Percentiles rank a stretch among this genome's conserved stretches.
These are phyloP conservation scores for Lota lota DNA, from an alignment of 2,113 vertebrate species.

Conservation along the genomic window DNA sequence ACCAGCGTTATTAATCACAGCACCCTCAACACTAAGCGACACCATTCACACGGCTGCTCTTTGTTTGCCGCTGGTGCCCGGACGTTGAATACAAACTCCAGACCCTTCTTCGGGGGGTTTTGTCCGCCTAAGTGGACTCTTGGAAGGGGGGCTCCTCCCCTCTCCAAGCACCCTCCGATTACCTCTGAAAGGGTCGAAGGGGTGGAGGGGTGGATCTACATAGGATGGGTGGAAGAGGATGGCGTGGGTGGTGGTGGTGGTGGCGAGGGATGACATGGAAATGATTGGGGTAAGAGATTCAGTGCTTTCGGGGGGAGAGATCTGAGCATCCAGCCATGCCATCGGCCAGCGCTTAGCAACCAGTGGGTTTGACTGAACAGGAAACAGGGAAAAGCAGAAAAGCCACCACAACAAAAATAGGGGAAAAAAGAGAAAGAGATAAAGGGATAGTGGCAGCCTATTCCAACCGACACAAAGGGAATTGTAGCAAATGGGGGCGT, in stretches of 20 bases:
- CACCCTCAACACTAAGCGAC: conserved; percentile 80
- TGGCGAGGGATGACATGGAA: conserved; percentile 46
- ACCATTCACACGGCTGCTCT: conserved; percentile 79
- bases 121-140: conserved; percentile 85
- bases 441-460: conserved; percentile 16
- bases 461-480: conserved; percentile 28
- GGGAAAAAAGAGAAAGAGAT: conserved; percentile 16
- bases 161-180: conserved; percentile 75
- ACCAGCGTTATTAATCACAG: conserved; percentile 84
- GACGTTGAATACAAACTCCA: conserved; percentile 79
- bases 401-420: conserved; percentile 2
- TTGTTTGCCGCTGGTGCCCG: conserved; percentile 74
- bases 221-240: conserved; percentile 17
- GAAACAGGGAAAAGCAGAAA: conserved; percentile 47
- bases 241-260: conserved; percentile 10
- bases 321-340: conserved; percentile 61
- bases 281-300: conserved; percentile 80
- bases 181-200: conserved; percentile 74
- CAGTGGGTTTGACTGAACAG: conserved; percentile 66
- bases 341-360: conserved; percentile 76
- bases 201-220: conserved; percentile 36
- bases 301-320: conserved; percentile 71
- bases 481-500: conserved; percentile 26
- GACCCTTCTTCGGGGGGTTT: conserved; percentile 60
- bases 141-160: conserved; percentile 49